Conservation (phyloP, 2,888 invertebrate genomes). For the Baronia brevicornis region DNA sequence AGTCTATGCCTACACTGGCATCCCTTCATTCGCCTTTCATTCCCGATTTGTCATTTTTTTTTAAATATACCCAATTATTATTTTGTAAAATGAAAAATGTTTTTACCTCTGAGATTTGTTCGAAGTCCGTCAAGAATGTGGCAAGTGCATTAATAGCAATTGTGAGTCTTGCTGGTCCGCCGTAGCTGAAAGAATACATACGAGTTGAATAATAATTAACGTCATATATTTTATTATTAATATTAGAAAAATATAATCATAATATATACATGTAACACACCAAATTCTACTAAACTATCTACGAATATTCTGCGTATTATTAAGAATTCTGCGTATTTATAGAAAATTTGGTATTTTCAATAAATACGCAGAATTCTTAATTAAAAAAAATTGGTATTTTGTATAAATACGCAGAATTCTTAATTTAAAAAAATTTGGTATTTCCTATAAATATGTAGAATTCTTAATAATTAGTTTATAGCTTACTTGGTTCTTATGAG, state of each 20-base stretch:
- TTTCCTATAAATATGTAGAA: background rate
- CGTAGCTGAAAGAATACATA: conserved; percentile 51
- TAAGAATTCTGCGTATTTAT: too few species aligned
- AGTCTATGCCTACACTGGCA: too few species aligned
- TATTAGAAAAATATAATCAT: conserved; percentile 6
- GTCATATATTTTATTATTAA: too few species aligned
- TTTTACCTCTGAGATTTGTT: conserved; percentile 37
- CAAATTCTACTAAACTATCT: too few species aligned
- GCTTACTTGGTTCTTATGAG: conserved; percentile 44
- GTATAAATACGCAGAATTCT: too few species aligned
- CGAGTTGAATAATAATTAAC: too few species aligned
- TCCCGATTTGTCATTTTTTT: too few species aligned
- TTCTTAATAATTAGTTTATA: background rate
- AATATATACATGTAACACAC: conserved; percentile 2
- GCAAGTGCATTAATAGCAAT: conserved; percentile 38
- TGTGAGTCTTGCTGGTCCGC: conserved; percentile 46
- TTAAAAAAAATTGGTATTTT: background rate
- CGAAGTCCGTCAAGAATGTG: conserved; percentile 42
- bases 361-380: background rate
- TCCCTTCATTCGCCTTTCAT: too few species aligned
- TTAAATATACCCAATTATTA: too few species aligned
- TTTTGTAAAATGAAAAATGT: background rate
- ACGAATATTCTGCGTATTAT: too few species aligned
- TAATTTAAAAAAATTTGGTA: too few species aligned
- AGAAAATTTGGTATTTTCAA: background rate